Conservation (phyloP, 2,113 vertebrate genomes). For the Geococcyx californianus region DNA sequence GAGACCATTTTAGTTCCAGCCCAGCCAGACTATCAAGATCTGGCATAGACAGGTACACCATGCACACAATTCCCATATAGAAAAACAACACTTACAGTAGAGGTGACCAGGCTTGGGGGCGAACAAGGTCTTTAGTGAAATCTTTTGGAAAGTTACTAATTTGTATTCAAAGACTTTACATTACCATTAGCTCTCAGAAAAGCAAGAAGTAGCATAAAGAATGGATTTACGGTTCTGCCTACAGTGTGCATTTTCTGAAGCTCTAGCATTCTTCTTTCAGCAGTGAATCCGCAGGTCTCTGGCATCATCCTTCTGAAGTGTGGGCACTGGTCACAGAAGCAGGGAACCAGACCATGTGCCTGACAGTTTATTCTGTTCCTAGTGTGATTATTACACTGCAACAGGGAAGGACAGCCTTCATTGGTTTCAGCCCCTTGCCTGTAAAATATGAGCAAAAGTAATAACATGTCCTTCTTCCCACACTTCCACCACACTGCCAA, state of each 20-base stretch:
- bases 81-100: fast-evolving
- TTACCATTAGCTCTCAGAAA: not conserved
- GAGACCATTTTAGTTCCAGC: not conserved
- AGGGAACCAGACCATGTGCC: not conserved
- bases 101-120: fast-evolving
- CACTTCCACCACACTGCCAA: not conserved
- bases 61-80: fast-evolving
- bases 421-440: not conserved
- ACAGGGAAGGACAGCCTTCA: not conserved
- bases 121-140: not conserved
- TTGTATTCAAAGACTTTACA: not conserved
- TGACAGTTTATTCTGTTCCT: not conserved
- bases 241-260: not conserved
- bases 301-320: not conserved
- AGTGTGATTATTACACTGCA: not conserved
- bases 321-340: not conserved
- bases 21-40: not conserved
- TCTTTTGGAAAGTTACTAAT: not conserved
- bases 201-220: not conserved
- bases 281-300: not conserved
- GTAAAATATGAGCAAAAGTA: not conserved
- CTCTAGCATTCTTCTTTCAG: not conserved
- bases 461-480: not conserved
- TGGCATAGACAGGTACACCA: not conserved
- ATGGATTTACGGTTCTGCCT: not conserved